Base-by-base conservation (phyloP, 2,113 vertebrate species). In the Dolichotis patagonum region DNA sequence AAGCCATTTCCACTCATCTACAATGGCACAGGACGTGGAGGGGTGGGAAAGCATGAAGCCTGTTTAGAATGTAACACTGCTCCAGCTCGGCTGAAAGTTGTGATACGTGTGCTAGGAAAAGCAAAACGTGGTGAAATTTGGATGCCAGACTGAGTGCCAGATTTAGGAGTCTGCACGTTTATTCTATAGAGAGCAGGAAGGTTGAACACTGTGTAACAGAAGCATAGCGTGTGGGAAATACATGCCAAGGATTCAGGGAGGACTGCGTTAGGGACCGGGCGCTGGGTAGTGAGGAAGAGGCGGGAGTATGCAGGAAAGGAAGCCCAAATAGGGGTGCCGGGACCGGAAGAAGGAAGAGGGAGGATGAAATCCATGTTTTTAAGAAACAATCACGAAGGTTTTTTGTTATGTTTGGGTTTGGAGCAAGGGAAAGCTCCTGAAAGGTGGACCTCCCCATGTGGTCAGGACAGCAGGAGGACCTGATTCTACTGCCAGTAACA, bases 151-250 rank as follows among this genome's bases (percentile, higher is more conserved):
- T 96, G 87, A 84, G 88, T 71, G 43, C 35, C 71, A 81, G 54
- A 85, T 94, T 92, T 92, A 71, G n/a, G 63, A 94, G 63, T 75
- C 82, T 88, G 60, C 7, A 46, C 85, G 16, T 93, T 91, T 54
- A 87, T 84, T 82, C 69, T 88, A 43, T 41, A 88, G 78, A 82
- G 14, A 67, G 35, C 60, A 73, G 38, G 28, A 73, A 56, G 65
- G 63, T 56, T 88, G 69, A 88, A 91, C 30, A 49, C 49, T 87
- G 81, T 65, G 11, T 93, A 90, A 77, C 32, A 96, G 65, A 77
- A 82, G 62, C 69, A 84, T 62, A 52, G 49, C 3, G 24, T 3
- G 1, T 7, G 24, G 60, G 17, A 95, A 54, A 56, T 14, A 65
- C 35, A 60, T 58, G 58, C 46, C 73, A 58, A 75, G 56, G 63